Base-by-base conservation (phyloP, 2,797 vertebrate genomes). In the Thripadectes ignobilis region DNA sequence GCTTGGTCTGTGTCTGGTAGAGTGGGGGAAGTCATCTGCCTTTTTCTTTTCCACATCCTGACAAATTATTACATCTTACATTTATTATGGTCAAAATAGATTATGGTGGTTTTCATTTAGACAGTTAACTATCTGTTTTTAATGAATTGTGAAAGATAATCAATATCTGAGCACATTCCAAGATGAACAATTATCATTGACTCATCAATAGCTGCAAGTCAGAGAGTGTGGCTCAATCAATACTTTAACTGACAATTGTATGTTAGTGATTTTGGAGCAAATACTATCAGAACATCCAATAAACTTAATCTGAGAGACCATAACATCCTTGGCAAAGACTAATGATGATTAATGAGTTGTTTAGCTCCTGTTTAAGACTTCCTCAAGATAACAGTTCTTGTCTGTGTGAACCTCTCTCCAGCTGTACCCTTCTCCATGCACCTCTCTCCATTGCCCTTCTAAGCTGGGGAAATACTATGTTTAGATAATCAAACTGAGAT, bases 361-460 rank as follows among this genome's bases (percentile, higher is more conserved):
- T 34, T 72, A 71, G 48, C 16, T 86, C 68, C 18, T 59, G 22
- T 54, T 73, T 67, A n/a, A 74, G 68, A 9, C 21, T 82, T 88
- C 14, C 21, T 65, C 10, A 58, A 49, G 19, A 4, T 26, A 77
- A 57, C 14, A 55, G 30, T 29, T 13, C 38, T 89, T 5, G 1
- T 39, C 27, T 26, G 6, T 1, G 0, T 23, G 32, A 16, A 54
- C 3, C 18, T 71, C 3, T 1, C 8, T 79, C 27, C 49, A 83
- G 32, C 24, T 77, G 8, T 7, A 30, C 6, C 24, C 17, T 30
- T 51, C 29, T 57, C 29, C 55, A 18, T 21, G 13, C 18, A 67
- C 9, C 19, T 77, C 12, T 7, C 5, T 74, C 24, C 29, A 58
- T 54, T 24, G 49, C 23, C 14, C 19, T 84, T 77, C 43, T 83